These are phyloP conservation scores for Pandemis heparana DNA, from an alignment of 2,888 invertebrate genomes.

Conservation along the genomic window DNA sequence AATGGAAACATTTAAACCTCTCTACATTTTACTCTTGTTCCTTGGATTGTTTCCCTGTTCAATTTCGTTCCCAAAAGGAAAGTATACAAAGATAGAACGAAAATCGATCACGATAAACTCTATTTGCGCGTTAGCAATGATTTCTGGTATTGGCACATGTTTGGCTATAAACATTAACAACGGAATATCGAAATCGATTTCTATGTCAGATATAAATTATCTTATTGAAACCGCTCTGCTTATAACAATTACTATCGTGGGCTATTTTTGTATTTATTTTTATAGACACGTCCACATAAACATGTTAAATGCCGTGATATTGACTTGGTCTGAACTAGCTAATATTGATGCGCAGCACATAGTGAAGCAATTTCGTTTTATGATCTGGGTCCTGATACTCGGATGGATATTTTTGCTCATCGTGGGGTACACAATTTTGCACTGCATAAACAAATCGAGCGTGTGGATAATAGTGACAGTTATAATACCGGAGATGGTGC, in stretches of 20 bases:
- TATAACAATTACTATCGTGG: background rate
- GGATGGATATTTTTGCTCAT: background rate
- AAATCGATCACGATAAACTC: background rate
- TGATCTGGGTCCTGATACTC: background rate
- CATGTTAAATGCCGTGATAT: background rate
- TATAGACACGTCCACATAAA: background rate
- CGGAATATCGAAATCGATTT: background rate
- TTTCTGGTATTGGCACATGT: background rate
- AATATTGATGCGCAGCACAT: background rate
- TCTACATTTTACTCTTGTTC: slow-evolving; percentile 5
- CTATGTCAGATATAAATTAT: background rate
- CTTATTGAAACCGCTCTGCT: background rate
- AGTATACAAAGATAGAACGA: background rate
- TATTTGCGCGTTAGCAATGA: background rate
- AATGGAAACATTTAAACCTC: slow-evolving; percentile 7
- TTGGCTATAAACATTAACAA: background rate
- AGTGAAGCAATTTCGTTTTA: slow-evolving; percentile 6
- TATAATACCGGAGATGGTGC: slow-evolving; percentile 7
- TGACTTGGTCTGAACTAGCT: slow-evolving; percentile 5
- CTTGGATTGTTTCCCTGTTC: slow-evolving; percentile 8
- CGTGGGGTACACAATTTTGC: background rate
- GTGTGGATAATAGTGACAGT: background rate
- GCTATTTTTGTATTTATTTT: slow-evolving; percentile 1
- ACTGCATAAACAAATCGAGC: background rate
- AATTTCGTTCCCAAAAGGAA: slow-evolving; percentile 4